phyloP scores from a whole-genome alignment of 2,113 vertebrate genomes.

The Limanda limanda region DNA sequence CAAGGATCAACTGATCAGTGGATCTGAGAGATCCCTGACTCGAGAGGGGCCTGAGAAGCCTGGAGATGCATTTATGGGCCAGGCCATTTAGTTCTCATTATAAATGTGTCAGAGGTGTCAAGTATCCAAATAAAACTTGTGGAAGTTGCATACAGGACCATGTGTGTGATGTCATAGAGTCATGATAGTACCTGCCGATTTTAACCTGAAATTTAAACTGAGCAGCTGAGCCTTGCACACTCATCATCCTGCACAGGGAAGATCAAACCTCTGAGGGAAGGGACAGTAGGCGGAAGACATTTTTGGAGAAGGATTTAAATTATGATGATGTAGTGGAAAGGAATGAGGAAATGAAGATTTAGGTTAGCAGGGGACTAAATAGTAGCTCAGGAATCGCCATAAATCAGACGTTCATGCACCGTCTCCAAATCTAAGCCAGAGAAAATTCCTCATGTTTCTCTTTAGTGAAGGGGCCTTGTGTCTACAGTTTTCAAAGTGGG shows the following conservation, averaged over 20 bases:
- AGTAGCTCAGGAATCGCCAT: background rate
- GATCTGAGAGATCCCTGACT: too few relatives aligned
- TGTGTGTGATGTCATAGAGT: background rate
- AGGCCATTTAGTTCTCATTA: too few relatives aligned
- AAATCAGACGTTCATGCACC: background rate
- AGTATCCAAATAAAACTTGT: background rate
- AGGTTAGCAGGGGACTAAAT: conserved; percentile 8
- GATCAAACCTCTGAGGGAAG: background rate
- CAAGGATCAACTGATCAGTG: too few relatives aligned
- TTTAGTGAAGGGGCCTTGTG: conserved; percentile 2
- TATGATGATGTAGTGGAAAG: conserved; percentile 23
- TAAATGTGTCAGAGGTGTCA: background rate
- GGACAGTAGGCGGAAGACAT: background rate
- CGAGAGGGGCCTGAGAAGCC: too few relatives aligned
- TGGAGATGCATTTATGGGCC: too few relatives aligned
- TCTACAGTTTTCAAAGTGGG: background rate
- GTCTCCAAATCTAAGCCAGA: background rate
- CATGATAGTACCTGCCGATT: background rate
- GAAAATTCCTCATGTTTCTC: background rate
- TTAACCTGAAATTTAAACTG: background rate
- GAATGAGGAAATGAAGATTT: background rate
- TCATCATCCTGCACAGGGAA: background rate
- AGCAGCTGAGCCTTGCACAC: background rate
- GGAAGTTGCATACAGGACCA: background rate
- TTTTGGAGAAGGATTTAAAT: background rate